Base-by-base conservation (phyloP, 2,113 vertebrate species). In the Toxostoma redivivum region DNA sequence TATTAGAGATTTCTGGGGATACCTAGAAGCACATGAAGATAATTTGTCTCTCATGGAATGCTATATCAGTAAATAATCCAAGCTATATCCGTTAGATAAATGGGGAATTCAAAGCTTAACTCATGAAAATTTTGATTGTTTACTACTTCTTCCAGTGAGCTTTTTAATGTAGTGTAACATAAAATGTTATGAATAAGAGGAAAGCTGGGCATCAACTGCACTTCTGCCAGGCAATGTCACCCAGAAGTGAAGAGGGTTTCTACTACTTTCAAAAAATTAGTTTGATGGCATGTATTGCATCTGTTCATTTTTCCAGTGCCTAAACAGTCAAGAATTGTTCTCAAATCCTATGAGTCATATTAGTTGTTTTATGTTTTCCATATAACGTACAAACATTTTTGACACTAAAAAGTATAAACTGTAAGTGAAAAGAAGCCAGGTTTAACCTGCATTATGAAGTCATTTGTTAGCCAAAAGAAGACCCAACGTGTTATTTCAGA, bases 1-100 rank as follows among this genome's bases (percentile, higher is more conserved):
- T 92, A 69, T 94, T 93, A 93, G 7, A 94, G 58, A 95, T 95
- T 92, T 88, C 80, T 88, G 65, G 64, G 62, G 71, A 81, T 90
- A 89, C 79, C 64, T 65, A 73, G 67, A 91, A 96, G 76, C 42
- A 67, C 38, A 20, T 53, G 53, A 69, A 44, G 54, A 90, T 81
- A 74, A 92, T 67, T 91, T 87, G 62, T 87, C 87, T 91, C 47
- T 65, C 69, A 73, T 85, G 86, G 60, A 48, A 84, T 88, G 70
- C 77, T 50, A 5, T 71, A 93, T 90, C 94, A 94, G 85, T 81
- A 95, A 92, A 83, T 87, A 88, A 88, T 31, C 54, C 58, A 89
- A 56, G 51, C 89, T 77, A 78, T 21, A 78, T 72, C 87, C 70
- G 88, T 56, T 87, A 88, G 89, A 67, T 74, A 83, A 88, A 66